Evolutionary conservation across 2,888 invertebrate species (phyloP).

Genomic region (Drosophila greeni): DNA sequence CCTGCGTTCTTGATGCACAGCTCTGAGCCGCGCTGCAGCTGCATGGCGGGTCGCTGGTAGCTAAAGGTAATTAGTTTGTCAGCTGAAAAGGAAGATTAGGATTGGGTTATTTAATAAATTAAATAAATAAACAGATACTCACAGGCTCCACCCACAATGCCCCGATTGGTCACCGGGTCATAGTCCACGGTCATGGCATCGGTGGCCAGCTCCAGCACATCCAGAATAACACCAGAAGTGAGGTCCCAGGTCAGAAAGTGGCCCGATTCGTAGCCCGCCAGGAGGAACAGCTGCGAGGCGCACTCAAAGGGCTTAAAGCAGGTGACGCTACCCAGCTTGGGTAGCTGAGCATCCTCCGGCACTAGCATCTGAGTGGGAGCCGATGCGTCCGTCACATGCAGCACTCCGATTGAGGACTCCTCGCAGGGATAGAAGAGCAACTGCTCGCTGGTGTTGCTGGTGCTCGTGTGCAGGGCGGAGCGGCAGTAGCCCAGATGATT

Average conservation of each 20-base stretch:
- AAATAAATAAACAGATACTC: conserved; percentile 31
- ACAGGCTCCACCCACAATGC: conserved; percentile 82
- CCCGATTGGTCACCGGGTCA: conserved; percentile 83
- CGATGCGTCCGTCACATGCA: conserved; percentile 78
- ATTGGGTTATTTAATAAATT: background rate
- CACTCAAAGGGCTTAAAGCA: conserved; percentile 80
- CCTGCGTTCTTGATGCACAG: conserved; percentile 86
- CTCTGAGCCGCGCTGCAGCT: conserved; percentile 82
- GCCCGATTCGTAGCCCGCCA: conserved; percentile 88
- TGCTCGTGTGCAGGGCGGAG: conserved; percentile 78
- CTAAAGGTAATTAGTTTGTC: conserved; percentile 75
- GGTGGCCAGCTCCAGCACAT: conserved; percentile 79
- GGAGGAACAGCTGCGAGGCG: conserved; percentile 80
- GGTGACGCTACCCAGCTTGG: conserved; percentile 81
- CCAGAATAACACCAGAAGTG: conserved; percentile 79
- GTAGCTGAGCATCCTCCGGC: conserved; percentile 74
- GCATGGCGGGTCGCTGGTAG: conserved; percentile 75
- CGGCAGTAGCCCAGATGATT: conserved; percentile 87
- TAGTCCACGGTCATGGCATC: conserved; percentile 87
- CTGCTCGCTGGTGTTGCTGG: conserved; percentile 76
- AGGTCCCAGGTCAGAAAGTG: conserved; percentile 86
- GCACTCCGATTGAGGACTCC: conserved; percentile 79
- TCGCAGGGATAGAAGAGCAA: conserved; percentile 84
- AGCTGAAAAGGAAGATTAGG: conserved; percentile 46
- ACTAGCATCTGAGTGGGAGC: conserved; percentile 76